These are phyloP conservation scores for Dendroctonus ponderosae DNA, from an alignment of 1,140 invertebrate species.

Conservation along the genomic window DNA sequence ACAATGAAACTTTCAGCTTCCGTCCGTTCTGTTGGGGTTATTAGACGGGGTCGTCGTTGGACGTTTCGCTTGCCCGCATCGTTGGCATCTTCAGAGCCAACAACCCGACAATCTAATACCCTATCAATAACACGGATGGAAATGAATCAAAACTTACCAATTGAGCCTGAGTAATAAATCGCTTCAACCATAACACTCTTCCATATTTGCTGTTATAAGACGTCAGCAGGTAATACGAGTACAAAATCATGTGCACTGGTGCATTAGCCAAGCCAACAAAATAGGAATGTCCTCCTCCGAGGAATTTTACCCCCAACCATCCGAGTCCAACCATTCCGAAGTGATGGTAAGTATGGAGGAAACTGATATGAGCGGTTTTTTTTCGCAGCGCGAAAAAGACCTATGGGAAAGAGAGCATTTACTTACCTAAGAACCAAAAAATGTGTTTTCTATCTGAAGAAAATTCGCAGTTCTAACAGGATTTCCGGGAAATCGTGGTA, in stretches of 20 bases:
- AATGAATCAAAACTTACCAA: constrained; percentile 51
- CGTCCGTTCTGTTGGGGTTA: too few species aligned
- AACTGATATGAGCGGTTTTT: constrained; percentile 79
- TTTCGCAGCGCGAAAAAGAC: constrained; percentile 86
- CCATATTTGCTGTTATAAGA: constrained; percentile 63
- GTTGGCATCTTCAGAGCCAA: too few species aligned
- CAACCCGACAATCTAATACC: too few species aligned
- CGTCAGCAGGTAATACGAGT: constrained; percentile 74
- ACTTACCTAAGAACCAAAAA: neutral
- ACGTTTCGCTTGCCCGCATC: too few species aligned
- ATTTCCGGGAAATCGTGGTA: neutral
- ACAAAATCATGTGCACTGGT: constrained; percentile 78
- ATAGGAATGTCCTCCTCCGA: constrained; percentile 63
- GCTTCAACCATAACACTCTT: constrained; percentile 70
- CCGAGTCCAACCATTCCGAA: constrained; percentile 67
- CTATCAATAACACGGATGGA: neutral
- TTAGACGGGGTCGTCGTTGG: too few species aligned
- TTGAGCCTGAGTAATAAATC: constrained; percentile 72
- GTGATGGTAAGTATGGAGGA: constrained; percentile 89
- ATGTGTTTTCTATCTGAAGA: neutral
- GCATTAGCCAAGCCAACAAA: constrained; percentile 67
- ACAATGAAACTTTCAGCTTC: neutral
- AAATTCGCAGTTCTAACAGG: neutral
- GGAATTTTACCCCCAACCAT: constrained; percentile 64
- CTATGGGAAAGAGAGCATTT: constrained; percentile 44